phyloP scores from a whole-genome alignment of 64 coral and sea anemone genomes.

The Porites australiensis region DNA sequence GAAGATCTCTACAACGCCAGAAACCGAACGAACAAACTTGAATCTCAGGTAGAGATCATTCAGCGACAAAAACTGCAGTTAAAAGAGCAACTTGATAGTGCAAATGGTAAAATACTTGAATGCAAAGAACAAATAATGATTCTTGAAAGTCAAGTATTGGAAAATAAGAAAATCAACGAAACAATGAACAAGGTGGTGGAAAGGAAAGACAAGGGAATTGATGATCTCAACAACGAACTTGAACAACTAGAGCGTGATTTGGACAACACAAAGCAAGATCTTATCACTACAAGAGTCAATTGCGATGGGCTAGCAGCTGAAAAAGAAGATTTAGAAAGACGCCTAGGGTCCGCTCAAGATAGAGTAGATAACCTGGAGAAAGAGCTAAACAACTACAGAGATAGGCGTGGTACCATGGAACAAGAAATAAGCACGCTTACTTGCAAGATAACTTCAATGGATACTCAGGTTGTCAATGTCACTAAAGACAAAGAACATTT shows the following conservation, averaged over 20 bases:
- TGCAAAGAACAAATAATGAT: conserved; percentile 84
- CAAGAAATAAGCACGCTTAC: conserved; percentile 86
- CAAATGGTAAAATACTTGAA: conserved; percentile 74
- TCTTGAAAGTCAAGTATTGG: conserved; percentile 91
- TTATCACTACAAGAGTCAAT: conserved; percentile 70
- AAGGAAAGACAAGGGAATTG: conserved; percentile 87
- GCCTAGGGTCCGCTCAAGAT: conserved; percentile 47
- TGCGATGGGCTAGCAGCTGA: conserved; percentile 82
- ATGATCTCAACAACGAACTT: conserved; percentile 81
- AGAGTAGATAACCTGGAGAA: conserved; percentile 81
- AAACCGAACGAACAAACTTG: conserved; percentile 71
- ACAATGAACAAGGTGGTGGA: conserved; percentile 79
- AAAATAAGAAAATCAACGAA: conserved; percentile 92
- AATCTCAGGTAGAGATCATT: conserved; percentile 85
- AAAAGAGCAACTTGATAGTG: conserved; percentile 81
- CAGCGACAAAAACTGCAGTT: conserved; percentile 86
- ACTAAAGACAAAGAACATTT: conserved; percentile 86
- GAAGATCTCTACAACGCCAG: conserved; percentile 74
- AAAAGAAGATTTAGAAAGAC: conserved; percentile 78
- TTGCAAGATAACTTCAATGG: conserved; percentile 78
- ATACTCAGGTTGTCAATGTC: conserved; percentile 85
- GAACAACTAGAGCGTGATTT: conserved; percentile 75
- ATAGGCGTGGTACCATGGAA: conserved; percentile 86
- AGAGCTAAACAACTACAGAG: conserved; percentile 75
- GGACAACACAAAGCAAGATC: conserved; percentile 82